Evolutionary conservation across 2,797 vertebrate genomes (phyloP), one percentile per base, ranked within the genome.

Genomic region (Heterohyrax brucei): DNA sequence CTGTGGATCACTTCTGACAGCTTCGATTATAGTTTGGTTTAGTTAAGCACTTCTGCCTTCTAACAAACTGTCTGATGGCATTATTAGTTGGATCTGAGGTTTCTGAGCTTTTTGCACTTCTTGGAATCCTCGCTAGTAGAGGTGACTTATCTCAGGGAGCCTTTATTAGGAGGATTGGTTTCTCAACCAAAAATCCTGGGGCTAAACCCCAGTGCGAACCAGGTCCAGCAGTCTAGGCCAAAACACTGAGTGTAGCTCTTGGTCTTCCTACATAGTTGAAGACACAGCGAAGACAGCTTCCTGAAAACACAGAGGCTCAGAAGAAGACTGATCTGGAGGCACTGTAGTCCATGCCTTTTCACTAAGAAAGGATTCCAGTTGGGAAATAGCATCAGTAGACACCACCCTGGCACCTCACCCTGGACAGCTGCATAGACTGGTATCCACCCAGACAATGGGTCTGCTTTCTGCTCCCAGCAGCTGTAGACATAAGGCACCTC

Each of bases 1-100:
- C 70, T 3, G 59, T 96, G 85, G 96, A 98, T 98, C 97, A 97
- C 91, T 97, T 97, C 95, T 98, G 97, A 97, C 97, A 97, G 93
- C 96, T 98, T 95, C 85, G 96, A 98, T 97, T 98, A 97, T 77
- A 48, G 75, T 97, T 98, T 96, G 98, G 97, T 98, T 98, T 98
- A 98, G 96, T 97, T 97, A 98, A 97, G 96, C 73, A 96, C 85
- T 97, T 98, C 87, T 14, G 95, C 92, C 88, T 97, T 97, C 96
- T 97, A 98, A 98, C 97, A 86, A 98, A 96, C 0, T 3, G 46
- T 85, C 97, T 89, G 91, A 87, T 1, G 90, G 95, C 98, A 97
- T 97, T 97, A 98, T 96, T 87, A 96, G 95, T 85, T 97, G 96
- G 95, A 92, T 86, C 94, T 85, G 95, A 81, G 0, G 95, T 87